Evolutionary conservation across 1,140 invertebrate species (phyloP).

Genomic region (Drosophila sp.): DNA sequence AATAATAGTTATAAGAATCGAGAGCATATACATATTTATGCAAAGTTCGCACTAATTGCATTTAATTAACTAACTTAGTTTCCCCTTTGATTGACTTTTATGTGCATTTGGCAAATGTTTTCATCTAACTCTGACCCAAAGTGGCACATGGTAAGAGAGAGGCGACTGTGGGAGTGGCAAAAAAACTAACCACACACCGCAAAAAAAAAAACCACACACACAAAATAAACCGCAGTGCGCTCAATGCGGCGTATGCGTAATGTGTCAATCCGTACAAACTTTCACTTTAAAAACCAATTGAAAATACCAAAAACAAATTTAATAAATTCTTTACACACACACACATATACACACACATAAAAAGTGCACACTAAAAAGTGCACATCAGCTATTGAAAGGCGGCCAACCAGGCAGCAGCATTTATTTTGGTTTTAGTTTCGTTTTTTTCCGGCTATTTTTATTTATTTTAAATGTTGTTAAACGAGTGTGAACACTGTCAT

Average conservation of each 20-base stretch:
- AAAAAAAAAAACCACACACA: constrained; percentile 20
- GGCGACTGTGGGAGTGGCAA: not conserved
- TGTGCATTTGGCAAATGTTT: constrained; percentile 65
- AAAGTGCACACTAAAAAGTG: constrained; percentile 26
- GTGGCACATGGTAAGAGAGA: constrained; percentile 19
- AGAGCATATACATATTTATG: constrained; percentile 31
- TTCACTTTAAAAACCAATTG: constrained; percentile 57
- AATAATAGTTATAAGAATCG: constrained; percentile 25
- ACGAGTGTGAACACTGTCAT: constrained; percentile 9
- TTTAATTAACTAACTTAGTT: constrained; percentile 72
- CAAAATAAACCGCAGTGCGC: constrained; percentile 35
- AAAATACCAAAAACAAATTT: constrained; percentile 24
- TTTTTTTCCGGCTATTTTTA: constrained; percentile 28
- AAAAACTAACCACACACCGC: constrained; percentile 46
- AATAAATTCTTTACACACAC: not conserved
- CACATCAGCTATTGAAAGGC: constrained; percentile 36
- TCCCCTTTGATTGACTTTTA: constrained; percentile 61
- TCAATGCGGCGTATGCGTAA: constrained; percentile 40
- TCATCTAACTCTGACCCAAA: constrained; percentile 49
- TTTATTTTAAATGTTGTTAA: constrained; percentile 24
- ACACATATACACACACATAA: constrained; percentile 7
- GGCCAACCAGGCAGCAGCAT: constrained; percentile 42
- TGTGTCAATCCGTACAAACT: constrained; percentile 36
- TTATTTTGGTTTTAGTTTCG: constrained; percentile 25
- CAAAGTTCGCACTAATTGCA: constrained; percentile 51